phyloP scores from a whole-genome alignment of 2,113 vertebrate species.

The Neoarius graeffei region DNA sequence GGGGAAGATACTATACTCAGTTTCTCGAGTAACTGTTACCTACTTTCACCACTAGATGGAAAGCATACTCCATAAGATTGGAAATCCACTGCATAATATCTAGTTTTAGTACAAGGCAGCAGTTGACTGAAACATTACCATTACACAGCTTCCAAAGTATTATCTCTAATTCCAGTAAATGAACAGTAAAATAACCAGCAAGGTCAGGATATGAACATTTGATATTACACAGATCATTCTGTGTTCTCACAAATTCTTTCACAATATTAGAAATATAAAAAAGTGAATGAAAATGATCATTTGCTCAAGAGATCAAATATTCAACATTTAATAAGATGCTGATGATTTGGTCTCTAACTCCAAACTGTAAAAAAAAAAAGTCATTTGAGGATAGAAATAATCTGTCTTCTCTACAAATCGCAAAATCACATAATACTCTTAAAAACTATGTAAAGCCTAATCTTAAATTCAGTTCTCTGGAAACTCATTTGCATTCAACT shows the following conservation, averaged over 20 bases:
- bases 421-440: not conserved
- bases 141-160: not conserved
- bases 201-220: not conserved
- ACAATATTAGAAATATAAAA: not conserved
- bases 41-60: conserved; percentile 52
- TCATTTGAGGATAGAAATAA: not conserved
- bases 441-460: not conserved
- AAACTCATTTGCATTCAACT: conserved; percentile 5
- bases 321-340: not conserved
- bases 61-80: not conserved
- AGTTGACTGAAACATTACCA: not conserved
- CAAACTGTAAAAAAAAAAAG: not conserved
- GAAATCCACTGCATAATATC: not conserved
- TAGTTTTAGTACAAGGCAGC: not conserved
- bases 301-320: too few species aligned
- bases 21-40: not conserved
- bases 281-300: not conserved
- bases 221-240: not conserved
- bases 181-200: not conserved
- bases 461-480: not conserved
- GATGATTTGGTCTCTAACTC: not conserved
- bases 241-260: not conserved
- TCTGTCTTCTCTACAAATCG: not conserved
- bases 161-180: not conserved
- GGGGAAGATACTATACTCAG: too few species aligned